These are phyloP conservation scores for Pseudachorutes palmiensis DNA, from an alignment of 1,140 invertebrate genomes.

Conservation along the genomic window DNA sequence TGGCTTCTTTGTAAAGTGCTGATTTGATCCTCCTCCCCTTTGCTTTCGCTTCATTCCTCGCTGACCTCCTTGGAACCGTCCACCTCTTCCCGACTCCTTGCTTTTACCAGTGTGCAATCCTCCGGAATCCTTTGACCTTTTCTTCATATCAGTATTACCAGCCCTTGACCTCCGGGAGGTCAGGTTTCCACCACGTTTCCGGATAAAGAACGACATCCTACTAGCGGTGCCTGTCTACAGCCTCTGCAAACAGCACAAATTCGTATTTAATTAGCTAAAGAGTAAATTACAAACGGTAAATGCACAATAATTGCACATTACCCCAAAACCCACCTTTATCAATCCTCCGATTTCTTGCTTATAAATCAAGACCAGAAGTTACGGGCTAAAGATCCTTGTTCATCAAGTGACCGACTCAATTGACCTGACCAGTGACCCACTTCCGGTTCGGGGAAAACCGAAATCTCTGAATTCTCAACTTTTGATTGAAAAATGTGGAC, in stretches of 20 bases:
- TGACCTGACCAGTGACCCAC: background rate
- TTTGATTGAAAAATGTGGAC: background rate
- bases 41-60: background rate
- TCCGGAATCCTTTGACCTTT: background rate
- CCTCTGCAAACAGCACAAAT: background rate
- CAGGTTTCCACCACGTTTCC: constrained; percentile 9
- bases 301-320: background rate
- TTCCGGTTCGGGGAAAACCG: background rate
- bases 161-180: background rate
- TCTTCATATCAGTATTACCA: constrained; percentile 16
- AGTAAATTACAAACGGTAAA: background rate
- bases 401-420: background rate
- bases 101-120: too few relatives aligned
- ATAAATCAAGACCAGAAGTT: background rate
- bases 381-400: background rate
- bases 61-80: background rate
- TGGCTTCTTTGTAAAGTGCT: constrained; percentile 17
- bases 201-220: constrained; percentile 31
- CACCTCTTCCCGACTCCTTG: background rate
- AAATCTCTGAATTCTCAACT: background rate
- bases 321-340: background rate
- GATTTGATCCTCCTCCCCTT: background rate
- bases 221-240: background rate
- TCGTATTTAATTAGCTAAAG: background rate
- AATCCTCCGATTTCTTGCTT: background rate